These are phyloP conservation scores for Sphaeramia orbicularis DNA, from an alignment of 2,797 vertebrate genomes.

Conservation along the genomic window DNA sequence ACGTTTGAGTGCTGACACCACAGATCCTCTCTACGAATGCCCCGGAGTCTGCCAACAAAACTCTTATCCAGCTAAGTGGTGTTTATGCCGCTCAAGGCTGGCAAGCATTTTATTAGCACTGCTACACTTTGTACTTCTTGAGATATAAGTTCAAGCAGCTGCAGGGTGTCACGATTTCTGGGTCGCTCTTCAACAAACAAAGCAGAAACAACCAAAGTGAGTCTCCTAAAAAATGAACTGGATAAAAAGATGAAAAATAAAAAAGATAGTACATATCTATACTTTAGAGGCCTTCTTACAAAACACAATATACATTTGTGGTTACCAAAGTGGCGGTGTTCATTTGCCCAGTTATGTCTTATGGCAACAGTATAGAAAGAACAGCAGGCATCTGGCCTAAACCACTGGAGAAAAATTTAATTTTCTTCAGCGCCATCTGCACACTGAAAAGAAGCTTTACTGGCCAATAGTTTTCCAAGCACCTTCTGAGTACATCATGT, in stretches of 20 bases:
- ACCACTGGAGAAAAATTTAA: conserved; percentile 71
- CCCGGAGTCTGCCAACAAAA: conserved; percentile 60
- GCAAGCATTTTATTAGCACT: conserved; percentile 62
- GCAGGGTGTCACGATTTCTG: conserved; percentile 19
- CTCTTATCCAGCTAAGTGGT: conserved; percentile 76
- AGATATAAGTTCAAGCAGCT: conserved; percentile 22
- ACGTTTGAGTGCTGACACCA: conserved; percentile 84
- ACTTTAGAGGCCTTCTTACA: neutral
- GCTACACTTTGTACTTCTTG: conserved; percentile 61
- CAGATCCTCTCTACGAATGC: conserved; percentile 71
- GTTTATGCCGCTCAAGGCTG: conserved; percentile 72
- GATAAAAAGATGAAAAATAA: neutral
- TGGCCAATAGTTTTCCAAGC: conserved; percentile 28
- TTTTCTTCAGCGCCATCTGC: conserved; percentile 80
- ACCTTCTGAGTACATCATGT: conserved; percentile 18
- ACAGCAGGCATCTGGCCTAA: conserved; percentile 71
- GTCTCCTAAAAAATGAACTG: neutral
- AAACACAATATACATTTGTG: conserved; percentile 1
- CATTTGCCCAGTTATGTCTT: conserved; percentile 37
- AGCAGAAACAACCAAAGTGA: neutral
- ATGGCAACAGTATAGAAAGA: conserved; percentile 48
- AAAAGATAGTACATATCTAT: neutral
- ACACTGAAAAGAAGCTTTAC: conserved; percentile 76
- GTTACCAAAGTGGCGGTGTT: too few species aligned
- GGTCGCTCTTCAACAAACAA: neutral